A percentile compares a stretch with the other conserved stretches of the same genome.
Evolutionary conservation across 92 coral and sea anemone genomes (phyloP).

Genomic region (Zoanthus sansibaricus): DNA sequence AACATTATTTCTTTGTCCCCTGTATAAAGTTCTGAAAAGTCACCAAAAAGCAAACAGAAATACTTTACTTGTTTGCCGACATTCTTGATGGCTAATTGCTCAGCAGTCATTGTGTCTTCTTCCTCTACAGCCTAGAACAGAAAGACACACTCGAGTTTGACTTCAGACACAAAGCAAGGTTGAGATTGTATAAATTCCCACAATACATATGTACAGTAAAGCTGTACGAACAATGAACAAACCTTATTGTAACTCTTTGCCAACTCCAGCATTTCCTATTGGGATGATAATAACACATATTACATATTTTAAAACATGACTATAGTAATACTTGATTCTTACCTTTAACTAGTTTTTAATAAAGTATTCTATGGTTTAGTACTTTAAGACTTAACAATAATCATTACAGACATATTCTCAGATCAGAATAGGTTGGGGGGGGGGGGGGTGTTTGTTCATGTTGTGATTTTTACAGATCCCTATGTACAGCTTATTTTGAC

Average conservation of each 20-base stretch:
- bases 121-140: conserved; percentile 88
- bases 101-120: conserved; percentile 96
- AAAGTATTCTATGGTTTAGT: neutral
- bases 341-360: neutral
- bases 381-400: too few relatives aligned
- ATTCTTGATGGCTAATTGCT: conserved; percentile 95
- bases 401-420: too few relatives aligned
- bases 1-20: neutral
- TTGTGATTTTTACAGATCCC: too few relatives aligned
- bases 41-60: neutral
- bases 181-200: too few relatives aligned
- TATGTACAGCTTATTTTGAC: too few relatives aligned
- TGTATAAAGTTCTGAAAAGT: too few relatives aligned
- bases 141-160: neutral
- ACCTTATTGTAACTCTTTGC: conserved; percentile 98
- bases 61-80: conserved; percentile 94
- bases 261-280: conserved; percentile 93
- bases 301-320: neutral
- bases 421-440: too few relatives aligned
- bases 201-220: too few relatives aligned
- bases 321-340: too few relatives aligned
- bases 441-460: too few relatives aligned
- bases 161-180: neutral
- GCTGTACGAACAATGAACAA: neutral
- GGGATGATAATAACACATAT: neutral